Conservation (phyloP, 2,113 vertebrate genomes). For the Rhynchopsitta pachyrhyncha region DNA sequence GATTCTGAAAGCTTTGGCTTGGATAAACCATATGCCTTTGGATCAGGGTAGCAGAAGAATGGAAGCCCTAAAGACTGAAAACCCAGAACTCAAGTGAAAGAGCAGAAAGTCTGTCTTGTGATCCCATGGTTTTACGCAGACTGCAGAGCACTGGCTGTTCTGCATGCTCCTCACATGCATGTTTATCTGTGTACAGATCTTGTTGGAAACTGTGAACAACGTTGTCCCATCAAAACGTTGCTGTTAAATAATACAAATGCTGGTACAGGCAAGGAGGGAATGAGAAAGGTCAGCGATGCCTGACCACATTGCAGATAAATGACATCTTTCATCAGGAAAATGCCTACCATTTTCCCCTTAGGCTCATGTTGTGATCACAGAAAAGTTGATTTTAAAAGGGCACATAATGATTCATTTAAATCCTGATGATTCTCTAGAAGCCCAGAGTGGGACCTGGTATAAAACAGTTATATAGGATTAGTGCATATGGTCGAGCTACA, state of each 20-base stretch:
- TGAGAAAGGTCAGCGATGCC: background rate
- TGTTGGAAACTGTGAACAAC: background rate
- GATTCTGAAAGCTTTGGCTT: background rate
- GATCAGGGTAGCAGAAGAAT: background rate
- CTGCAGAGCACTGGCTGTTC: background rate
- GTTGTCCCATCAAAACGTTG: background rate
- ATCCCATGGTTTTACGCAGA: background rate
- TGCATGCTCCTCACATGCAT: background rate
- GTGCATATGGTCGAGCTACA: background rate
- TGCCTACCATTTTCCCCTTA: background rate
- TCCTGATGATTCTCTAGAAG: background rate
- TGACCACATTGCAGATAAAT: background rate
- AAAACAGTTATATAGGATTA: background rate
- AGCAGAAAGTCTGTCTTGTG: background rate
- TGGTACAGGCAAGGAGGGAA: background rate
- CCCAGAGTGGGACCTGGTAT: background rate
- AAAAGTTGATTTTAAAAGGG: slow-evolving; percentile 16
- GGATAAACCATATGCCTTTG: background rate
- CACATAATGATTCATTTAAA: background rate
- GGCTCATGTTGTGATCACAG: background rate
- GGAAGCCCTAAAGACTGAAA: background rate
- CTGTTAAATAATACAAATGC: background rate
- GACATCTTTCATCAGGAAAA: background rate
- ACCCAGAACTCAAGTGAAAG: background rate
- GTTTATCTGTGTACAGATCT: background rate